phyloP scores from a whole-genome alignment of 35 echinoderm and acorn worm species.

The Patiria miniata region DNA sequence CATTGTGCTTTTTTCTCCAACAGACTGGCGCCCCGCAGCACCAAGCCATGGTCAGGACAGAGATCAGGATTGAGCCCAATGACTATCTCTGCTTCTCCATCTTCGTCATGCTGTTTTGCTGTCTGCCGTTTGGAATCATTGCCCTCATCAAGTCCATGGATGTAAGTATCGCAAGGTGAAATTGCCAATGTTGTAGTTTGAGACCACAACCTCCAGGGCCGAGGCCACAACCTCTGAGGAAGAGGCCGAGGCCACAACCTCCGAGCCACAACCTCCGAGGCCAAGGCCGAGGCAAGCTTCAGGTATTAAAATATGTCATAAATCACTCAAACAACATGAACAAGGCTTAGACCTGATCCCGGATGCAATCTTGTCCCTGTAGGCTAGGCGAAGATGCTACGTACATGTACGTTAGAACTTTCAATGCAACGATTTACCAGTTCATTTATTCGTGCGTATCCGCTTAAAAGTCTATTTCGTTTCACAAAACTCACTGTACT shows the following conservation, averaged over 20 bases:
- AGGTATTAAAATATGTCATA: background rate
- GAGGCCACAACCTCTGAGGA: background rate
- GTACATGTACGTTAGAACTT: too few species aligned
- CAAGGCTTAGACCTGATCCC: background rate
- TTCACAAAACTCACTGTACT: too few species aligned
- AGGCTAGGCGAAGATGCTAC: too few species aligned
- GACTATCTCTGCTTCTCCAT: conserved; percentile 79
- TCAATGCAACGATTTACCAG: too few species aligned
- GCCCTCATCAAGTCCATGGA: conserved; percentile 75
- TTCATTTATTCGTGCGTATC: too few species aligned
- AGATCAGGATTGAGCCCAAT: conserved; percentile 41
- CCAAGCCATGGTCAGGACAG: background rate
- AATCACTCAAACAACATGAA: background rate
- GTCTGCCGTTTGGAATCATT: conserved; percentile 84
- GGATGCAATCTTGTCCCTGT: too few species aligned
- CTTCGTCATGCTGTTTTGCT: conserved; percentile 80
- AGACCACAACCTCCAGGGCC: background rate
- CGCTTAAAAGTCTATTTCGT: too few species aligned
- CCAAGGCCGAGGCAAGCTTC: background rate
- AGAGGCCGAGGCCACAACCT: background rate
- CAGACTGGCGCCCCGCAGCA: conserved; percentile 11
- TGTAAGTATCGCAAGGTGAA: conserved; percentile 55
- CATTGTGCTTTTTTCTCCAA: background rate
- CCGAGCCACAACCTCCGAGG: background rate
- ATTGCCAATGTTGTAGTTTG: background rate